Evolutionary conservation across 2,888 invertebrate genomes (phyloP), one percentile per base, ranked within the genome.

Genomic region (Gasteruption jaculator): DNA sequence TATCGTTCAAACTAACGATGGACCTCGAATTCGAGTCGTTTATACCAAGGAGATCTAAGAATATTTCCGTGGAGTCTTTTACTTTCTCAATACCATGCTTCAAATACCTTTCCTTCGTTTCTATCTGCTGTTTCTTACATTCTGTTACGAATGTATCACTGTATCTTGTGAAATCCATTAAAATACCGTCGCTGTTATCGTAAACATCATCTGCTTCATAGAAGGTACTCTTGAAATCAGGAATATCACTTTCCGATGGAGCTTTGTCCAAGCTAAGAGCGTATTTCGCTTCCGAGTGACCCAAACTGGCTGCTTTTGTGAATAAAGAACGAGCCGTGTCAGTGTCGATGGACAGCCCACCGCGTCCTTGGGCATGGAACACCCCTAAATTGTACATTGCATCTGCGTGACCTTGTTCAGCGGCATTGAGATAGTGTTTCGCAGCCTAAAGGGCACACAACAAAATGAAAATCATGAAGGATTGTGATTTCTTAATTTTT

Each of bases 301-400:
- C 82, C 34, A 72, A 54, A 49, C 75, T 74, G 5, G 80, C 76
- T 3, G 83, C 82, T 26, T 76, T 76, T 21, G 73, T 64, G 29
- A 79, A 76, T 27, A 79, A 69, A 31, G 76, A 61, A 11, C 76
- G 68, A 2, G 82, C 82, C 12, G 66, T 74, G n/a, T 67, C 61
- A 5, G 65, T 58, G 57, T 81, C 74, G 10, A 71, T 62, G 5
- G 70, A 53, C 2, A 82, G 66, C 1, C 80, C 82, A 10, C 81
- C 83, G 47, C 76, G 70, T 1, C 83, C 83, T 58, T 81, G 81
- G 2, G 81, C 79, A 61, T 82, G 77, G 57, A 80, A 80, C 33
- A 85, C 75, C 3, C 82, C 84, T 37, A 86, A 73, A 61, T 85
- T 86, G 61, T 82, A 85, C 55, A 81, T 74, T 0, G 85, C 83